Conservation (phyloP, 37 sponge, comb jelly and placozoan species). For the Eunapius fragilis region DNA sequence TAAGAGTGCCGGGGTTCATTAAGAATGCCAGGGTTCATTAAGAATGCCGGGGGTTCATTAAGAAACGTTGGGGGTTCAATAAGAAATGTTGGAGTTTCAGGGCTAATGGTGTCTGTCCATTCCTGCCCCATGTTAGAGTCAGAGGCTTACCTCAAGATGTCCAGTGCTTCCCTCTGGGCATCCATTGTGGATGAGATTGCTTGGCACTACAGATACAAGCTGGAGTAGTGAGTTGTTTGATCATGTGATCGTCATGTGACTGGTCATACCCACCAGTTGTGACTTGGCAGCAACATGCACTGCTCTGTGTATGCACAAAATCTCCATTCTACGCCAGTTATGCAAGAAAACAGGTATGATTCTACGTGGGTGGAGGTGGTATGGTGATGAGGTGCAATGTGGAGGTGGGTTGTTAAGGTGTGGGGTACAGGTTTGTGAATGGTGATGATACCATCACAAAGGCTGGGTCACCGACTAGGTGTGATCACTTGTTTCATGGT, state of each 20-base stretch:
- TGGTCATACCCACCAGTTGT: slow-evolving; percentile 23
- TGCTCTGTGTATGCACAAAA: slow-evolving; percentile 15
- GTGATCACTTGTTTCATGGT: too few species aligned
- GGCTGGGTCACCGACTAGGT: too few species aligned
- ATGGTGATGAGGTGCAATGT: background rate
- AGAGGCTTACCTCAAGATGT: slow-evolving; percentile 14
- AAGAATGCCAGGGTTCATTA: too few species aligned
- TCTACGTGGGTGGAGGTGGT: background rate
- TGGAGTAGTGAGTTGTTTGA: slow-evolving; percentile 50
- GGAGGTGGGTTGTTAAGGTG: too few species aligned
- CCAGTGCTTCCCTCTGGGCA: slow-evolving; percentile 53
- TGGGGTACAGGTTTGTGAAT: too few species aligned
- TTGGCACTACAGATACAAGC: slow-evolving; percentile 63
- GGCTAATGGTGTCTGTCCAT: too few species aligned
- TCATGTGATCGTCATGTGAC: background rate
- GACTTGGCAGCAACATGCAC: slow-evolving; percentile 28
- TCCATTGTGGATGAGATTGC: slow-evolving; percentile 47
- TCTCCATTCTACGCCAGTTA: slow-evolving; percentile 46
- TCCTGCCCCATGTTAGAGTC: background rate
- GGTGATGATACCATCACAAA: too few species aligned
- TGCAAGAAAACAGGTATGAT: slow-evolving; percentile 63
- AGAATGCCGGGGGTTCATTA: too few species aligned
- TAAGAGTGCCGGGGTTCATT: too few species aligned
- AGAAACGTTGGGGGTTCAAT: too few species aligned
- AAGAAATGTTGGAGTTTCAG: too few species aligned